phyloP scores from a whole-genome alignment of 2,888 invertebrate species.

The Cyclophora punctaria region DNA sequence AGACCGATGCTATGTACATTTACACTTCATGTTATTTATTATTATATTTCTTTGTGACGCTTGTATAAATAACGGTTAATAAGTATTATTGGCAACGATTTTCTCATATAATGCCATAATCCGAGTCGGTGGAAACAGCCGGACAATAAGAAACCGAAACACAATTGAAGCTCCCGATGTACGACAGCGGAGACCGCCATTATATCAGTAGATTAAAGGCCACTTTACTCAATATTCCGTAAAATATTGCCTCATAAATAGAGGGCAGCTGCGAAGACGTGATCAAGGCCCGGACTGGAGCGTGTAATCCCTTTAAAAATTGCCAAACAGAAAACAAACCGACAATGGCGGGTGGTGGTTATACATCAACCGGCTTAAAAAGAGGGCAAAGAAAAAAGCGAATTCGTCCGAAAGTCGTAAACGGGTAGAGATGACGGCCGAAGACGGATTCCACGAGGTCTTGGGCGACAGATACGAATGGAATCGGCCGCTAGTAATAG shows the following conservation, averaged over 20 bases:
- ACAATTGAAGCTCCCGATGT: slow-evolving; percentile 51
- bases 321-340: slow-evolving; percentile 71
- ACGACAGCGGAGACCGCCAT: slow-evolving; percentile 51
- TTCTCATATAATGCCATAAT: not conserved
- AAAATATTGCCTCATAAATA: slow-evolving; percentile 73
- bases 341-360: slow-evolving; percentile 51
- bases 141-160: slow-evolving; percentile 55
- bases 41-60: not conserved
- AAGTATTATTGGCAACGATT: not conserved
- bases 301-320: slow-evolving; percentile 72
- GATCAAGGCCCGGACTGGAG: slow-evolving; percentile 50
- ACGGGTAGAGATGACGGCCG: slow-evolving; percentile 54
- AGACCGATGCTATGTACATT: not conserved
- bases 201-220: slow-evolving; percentile 73
- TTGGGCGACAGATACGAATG: slow-evolving; percentile 68
- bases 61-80: not conserved
- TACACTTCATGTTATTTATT: not conserved
- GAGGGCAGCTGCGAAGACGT: slow-evolving; percentile 62
- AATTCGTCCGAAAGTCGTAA: slow-evolving; percentile 43
- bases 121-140: slow-evolving; percentile 9
- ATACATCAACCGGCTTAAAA: slow-evolving; percentile 66
- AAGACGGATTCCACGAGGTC: slow-evolving; percentile 57
- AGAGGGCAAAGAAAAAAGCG: slow-evolving; percentile 38
- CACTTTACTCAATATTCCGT: slow-evolving; percentile 73
- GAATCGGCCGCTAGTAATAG: slow-evolving; percentile 68